Base-by-base conservation (phyloP, 2,113 vertebrate species). In the Epinephelus lanceolatus region DNA sequence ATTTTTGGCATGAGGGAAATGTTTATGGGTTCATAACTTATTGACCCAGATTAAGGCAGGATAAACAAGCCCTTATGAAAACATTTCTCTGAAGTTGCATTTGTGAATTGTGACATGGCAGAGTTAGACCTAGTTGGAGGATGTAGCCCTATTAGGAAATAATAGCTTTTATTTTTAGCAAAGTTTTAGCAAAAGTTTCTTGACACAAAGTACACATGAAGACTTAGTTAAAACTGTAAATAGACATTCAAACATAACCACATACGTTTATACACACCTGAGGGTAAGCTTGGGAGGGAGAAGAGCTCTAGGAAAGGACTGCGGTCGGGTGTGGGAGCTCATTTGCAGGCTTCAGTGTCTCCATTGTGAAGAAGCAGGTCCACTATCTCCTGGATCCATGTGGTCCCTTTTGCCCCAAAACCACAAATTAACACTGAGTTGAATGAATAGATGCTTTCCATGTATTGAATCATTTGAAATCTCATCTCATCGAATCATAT, bases 351-450 rank as follows among this genome's bases (percentile, higher is more conserved):
- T 42, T 94, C 92, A 1, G 91, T 89, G 70, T 96, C 95, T 60
- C 95, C 96, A 1, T 95, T 84, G 53, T 94, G 89, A 53, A 90
- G 67, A 65, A 97, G 92, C 80, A 96, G 90, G 76, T 97, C 96
- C 3, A 97, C 83, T 56, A 97, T 96, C 86, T 97, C 96, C 85
- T 97, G 97, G 2, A 93, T 94, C 96, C 96, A 97, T 0, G 96
- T 97, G 52, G 96, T 97, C 21, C 97, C 96, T 97, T 49, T 30
- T 21, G 21, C 51, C 25, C 59, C 71, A 19, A 37, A 77, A 68
- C 79, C 30, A 84, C 18, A 74, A 30, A 83, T 1, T 1, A 55
- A 85, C 49, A 72, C n/a, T 18, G 6, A n/a, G 15, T 2, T n/a
- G 6, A 67, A 47, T 2, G 1, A 42, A 51, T 15, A 52, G 18